These are phyloP conservation scores for Etheostoma spectabile DNA, from an alignment of 2,113 vertebrate species.

Conservation along the genomic window DNA sequence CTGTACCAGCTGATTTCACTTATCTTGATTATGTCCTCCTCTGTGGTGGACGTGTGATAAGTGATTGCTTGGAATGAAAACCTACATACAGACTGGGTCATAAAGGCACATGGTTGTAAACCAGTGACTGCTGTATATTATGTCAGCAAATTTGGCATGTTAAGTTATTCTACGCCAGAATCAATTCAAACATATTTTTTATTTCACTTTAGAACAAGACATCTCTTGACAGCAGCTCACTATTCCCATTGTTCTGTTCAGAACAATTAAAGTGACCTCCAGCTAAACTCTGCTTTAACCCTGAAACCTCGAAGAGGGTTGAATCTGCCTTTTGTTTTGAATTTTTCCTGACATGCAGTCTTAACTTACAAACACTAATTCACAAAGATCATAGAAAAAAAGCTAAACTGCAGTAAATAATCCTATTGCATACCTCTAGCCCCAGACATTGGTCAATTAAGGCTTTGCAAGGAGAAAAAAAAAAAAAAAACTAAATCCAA, in stretches of 20 bases:
- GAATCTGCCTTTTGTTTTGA: slow-evolving; percentile 61
- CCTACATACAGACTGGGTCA: not conserved
- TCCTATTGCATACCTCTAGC: slow-evolving; percentile 56
- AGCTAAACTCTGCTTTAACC: slow-evolving; percentile 55
- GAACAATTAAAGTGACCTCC: slow-evolving; percentile 42
- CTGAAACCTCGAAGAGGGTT: slow-evolving; percentile 40
- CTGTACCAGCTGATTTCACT: slow-evolving; percentile 23
- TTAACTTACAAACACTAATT: slow-evolving; percentile 59
- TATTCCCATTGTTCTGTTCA: slow-evolving; percentile 63
- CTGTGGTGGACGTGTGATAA: slow-evolving; percentile 11
- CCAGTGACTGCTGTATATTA: slow-evolving; percentile 1
- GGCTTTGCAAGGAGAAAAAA: slow-evolving; percentile 55
- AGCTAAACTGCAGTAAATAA: slow-evolving; percentile 61
- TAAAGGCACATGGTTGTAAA: slow-evolving; percentile 18
- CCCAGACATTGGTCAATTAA: slow-evolving; percentile 71
- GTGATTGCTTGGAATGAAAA: slow-evolving; percentile 36
- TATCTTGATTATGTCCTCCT: slow-evolving; percentile 33
- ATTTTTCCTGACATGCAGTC: slow-evolving; percentile 42
- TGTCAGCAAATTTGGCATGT: slow-evolving; percentile 32
- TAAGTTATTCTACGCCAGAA: slow-evolving; percentile 47
- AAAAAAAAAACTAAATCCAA: slow-evolving; percentile 47
- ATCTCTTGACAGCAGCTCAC: slow-evolving; percentile 55
- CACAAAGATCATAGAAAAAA: slow-evolving; percentile 52
- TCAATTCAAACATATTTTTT: slow-evolving; percentile 44
- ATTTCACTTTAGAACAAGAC: slow-evolving; percentile 57